Base-by-base conservation (phyloP, 2,113 vertebrate species). In the Rattus rattus region DNA sequence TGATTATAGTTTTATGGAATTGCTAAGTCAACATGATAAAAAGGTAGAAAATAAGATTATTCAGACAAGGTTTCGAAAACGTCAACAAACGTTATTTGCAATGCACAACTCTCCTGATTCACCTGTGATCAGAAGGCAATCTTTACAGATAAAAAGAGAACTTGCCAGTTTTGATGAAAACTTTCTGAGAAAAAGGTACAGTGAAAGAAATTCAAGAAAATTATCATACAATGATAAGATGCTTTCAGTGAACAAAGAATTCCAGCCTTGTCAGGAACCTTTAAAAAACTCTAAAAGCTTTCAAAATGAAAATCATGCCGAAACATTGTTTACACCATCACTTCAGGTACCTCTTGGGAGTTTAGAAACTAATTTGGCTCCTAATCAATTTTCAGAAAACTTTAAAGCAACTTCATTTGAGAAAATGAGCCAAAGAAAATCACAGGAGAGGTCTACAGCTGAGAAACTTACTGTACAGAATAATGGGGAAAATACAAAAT, bases 1-100 rank as follows among this genome's bases (percentile, higher is more conserved):
- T 98, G 99, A 99, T 98, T 99, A 99, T 95, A 99, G 98, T 98
- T 99, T 99, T 96, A 99, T 98, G 98, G 99, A 99, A 93, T 98
- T 99, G 85, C 98, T 99, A 89, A 99, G 79, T 93, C 99, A 99
- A 86, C 99, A 99, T 70, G 98, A 99, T 89, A 99, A 98, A 97
- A 98, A 99, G 87, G 72, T 98, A 92, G 99, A 99, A 97, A 99
- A 98, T 96, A 99, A 98, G 98, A 99, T 99, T 54, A 99, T 99
- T 84, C 99, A 99, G 97, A 99, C 99, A 61, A 99, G 99, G 95
- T 99, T 98, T 88, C 99, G 99, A n/a, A 99, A 98, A 96, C 99
- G 99, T 77, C 99, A 99, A 96, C 99, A 99, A 98, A 99, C 99
- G 26, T 98, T 99, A 87, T 98, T 98, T 96, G 99, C 99, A 89